phyloP scores from a whole-genome alignment of 2,888 invertebrate species.

The Icerya purchasi region DNA sequence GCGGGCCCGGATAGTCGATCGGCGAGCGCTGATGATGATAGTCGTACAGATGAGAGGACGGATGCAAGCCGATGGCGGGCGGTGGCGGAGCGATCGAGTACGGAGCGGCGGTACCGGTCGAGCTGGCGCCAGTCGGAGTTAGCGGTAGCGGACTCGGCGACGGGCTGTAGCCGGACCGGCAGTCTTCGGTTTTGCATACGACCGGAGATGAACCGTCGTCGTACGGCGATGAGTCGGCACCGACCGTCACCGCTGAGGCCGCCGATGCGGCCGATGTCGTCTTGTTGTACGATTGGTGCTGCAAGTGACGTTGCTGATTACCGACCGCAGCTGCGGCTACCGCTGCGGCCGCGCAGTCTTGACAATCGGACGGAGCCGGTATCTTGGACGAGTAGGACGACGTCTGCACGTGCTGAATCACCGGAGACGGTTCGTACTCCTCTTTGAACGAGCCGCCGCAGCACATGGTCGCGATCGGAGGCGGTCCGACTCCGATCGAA shows the following conservation, averaged over 20 bases:
- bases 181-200: slow-evolving; percentile 9
- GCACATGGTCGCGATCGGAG: slow-evolving; percentile 13
- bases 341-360: slow-evolving; percentile 16
- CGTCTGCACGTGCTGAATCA: slow-evolving; percentile 6
- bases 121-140: slow-evolving; percentile 29
- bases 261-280: slow-evolving; percentile 1
- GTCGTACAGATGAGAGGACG: background rate
- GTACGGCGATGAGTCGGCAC: background rate
- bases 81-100: background rate
- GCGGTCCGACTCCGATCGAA: background rate
- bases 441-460: slow-evolving; percentile 11
- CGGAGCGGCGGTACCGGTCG: slow-evolving; percentile 16
- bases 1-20: background rate
- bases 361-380: slow-evolving; percentile 8
- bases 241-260: background rate
- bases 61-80: background rate
- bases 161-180: background rate
- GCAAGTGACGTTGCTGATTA: too few relatives aligned
- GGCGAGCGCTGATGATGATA: background rate
- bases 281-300: too few relatives aligned
- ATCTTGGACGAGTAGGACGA: slow-evolving; percentile 6
- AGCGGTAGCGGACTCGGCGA: background rate
- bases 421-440: slow-evolving; percentile 13
- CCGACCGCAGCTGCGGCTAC: too few relatives aligned
- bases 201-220: background rate